These are phyloP conservation scores for Campylomormyrus numenius DNA, from an alignment of 2,113 vertebrate genomes.

Conservation along the genomic window DNA sequence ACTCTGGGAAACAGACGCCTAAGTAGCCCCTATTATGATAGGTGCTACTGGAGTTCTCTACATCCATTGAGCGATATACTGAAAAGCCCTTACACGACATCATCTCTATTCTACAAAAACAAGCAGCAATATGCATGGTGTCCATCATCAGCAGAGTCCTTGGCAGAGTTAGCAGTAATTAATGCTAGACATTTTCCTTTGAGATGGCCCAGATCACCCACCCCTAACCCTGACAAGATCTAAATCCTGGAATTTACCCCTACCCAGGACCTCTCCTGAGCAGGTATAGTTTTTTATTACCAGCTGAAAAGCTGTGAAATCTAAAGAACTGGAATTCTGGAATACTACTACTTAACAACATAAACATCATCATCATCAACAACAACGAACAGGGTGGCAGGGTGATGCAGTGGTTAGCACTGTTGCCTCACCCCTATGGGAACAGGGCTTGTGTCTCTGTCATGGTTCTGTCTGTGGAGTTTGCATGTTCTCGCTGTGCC, in stretches of 20 bases:
- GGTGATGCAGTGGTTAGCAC: neutral
- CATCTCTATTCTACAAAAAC: neutral
- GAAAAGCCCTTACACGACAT: neutral
- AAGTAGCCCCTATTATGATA: neutral
- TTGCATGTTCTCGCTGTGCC: neutral
- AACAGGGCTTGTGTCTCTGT: neutral
- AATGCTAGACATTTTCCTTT: neutral
- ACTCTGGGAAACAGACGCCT: neutral
- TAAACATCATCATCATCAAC: too few species aligned
- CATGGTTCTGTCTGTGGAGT: neutral
- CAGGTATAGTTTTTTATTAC: neutral
- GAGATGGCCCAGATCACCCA: neutral
- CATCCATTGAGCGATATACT: neutral
- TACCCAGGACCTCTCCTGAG: neutral
- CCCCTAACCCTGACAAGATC: neutral
- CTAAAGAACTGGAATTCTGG: neutral
- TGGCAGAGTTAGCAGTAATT: neutral
- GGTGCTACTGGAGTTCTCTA: neutral
- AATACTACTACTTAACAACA: too few species aligned
- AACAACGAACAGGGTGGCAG: too few species aligned
- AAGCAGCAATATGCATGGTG: neutral
- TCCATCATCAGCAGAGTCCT: neutral
- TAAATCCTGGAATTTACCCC: neutral
- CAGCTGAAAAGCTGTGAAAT: neutral
- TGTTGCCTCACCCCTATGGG: neutral